phyloP scores from a whole-genome alignment of 1,140 invertebrate species.

The Orchesella cincta region DNA sequence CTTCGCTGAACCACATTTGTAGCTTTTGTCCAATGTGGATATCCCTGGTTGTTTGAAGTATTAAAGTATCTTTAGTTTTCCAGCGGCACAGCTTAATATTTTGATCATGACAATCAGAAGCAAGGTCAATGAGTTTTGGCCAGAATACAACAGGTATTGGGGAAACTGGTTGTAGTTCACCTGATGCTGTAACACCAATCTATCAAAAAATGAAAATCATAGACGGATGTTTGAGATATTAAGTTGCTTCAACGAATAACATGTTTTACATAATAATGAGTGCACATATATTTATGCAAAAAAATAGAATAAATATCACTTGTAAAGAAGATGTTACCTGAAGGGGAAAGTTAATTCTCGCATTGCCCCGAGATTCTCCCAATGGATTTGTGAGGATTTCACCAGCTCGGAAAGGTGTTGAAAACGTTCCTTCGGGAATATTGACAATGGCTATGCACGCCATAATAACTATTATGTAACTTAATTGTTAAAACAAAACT shows the following conservation, averaged over 20 bases:
- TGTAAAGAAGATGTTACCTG: neutral
- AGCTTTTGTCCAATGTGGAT: conserved; percentile 66
- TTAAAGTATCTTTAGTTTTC: conserved; percentile 52
- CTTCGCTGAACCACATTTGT: conserved; percentile 78
- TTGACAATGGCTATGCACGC: neutral
- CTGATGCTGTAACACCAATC: conserved; percentile 35
- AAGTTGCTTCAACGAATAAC: neutral
- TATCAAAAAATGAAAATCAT: neutral
- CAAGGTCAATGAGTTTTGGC: conserved; percentile 62
- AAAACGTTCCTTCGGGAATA: conserved; percentile 13
- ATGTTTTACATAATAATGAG: neutral
- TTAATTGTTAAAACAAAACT: neutral
- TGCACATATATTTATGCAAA: neutral
- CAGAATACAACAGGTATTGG: conserved; percentile 53
- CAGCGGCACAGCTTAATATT: conserved; percentile 62
- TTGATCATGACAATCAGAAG: conserved; percentile 69
- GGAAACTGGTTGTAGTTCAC: conserved; percentile 48
- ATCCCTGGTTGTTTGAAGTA: conserved; percentile 58
- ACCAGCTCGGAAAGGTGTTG: neutral
- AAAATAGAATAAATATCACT: too few species aligned
- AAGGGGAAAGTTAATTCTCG: conserved; percentile 23
- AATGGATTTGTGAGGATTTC: neutral
- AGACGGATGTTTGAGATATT: neutral
- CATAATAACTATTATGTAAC: too few species aligned
- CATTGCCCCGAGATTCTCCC: conserved; percentile 3